Evolutionary conservation across 1,140 invertebrate species (phyloP), one percentile per base, ranked within the genome.

Genomic region (Ostrea edulis): DNA sequence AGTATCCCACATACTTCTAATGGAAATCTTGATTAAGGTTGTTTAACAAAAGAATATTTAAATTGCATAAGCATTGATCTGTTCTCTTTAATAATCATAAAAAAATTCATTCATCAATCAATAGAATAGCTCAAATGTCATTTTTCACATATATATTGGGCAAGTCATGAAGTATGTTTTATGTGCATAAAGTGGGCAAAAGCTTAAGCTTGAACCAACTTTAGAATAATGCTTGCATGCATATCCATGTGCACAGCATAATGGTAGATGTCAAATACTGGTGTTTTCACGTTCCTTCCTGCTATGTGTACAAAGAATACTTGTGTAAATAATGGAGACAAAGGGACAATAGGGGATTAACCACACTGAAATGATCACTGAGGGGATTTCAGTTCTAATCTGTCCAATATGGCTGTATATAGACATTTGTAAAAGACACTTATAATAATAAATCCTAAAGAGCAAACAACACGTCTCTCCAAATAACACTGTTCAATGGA

Each of bases 21-120:
- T 35, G 68, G 29, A 77, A 77, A 77, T 77, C 68, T 77, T 77
- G 25, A 77, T 77, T 77, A 77, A 14, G 25, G 29, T 22, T 77
- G 68, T 77, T 62, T 25, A 77, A 77, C 68, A 77, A 77, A 77
- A 25, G 25, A 77, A 22, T 7, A 29, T 77, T 77, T 14, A 68
- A 68, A 9, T n/a, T 68, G 22, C 20, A 68, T n/a, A 77, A 77
- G 68, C 25, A 29, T 77, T 25, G 68, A 77, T 77, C 29, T 62
- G 58, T 17, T 20, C 14, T 62, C 12, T n/a, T 29, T 22, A 77
- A 77, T 77, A 25, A 77, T 29, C 25, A 12, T 62, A 62, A 62
- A 62, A 62, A 62, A 62, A 20, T 20, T 44, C 17, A 62, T 62
- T 62, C 55, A 62, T 62, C 12, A 62, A 62, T 35, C 68, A 77